phyloP scores from a whole-genome alignment of 2,888 invertebrate genomes.

The Drosophila subsilvestris region DNA sequence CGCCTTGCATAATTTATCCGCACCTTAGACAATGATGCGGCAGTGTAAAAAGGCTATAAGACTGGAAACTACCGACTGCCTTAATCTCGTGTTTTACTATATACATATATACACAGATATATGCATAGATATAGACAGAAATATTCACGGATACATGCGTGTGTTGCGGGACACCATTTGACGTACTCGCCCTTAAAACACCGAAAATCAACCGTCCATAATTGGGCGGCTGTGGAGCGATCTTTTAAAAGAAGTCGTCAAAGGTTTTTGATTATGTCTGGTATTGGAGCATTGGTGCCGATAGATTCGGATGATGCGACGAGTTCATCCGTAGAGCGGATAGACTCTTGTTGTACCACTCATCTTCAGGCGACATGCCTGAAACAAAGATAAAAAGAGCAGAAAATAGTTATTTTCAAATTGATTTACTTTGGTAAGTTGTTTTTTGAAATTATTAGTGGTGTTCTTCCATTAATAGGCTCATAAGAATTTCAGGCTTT shows the following conservation, averaged over 20 bases:
- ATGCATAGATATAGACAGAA: constrained; percentile 35
- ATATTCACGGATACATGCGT: constrained; percentile 9
- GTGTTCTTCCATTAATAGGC: no score
- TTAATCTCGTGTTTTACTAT: constrained; percentile 28
- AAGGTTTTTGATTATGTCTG: constrained; percentile 93
- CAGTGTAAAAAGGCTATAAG: no score
- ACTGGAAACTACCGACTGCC: constrained; percentile 27
- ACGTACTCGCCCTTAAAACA: constrained; percentile 67
- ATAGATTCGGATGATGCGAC: constrained; percentile 96
- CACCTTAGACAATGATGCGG: no score
- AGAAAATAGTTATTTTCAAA: background rate
- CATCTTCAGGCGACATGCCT: constrained; percentile 97
- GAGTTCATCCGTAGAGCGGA: constrained; percentile 98
- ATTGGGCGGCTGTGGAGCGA: constrained; percentile 53
- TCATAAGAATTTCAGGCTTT: no score
- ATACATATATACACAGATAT: constrained; percentile 39
- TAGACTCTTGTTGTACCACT: constrained; percentile 99
- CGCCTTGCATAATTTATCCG: no score
- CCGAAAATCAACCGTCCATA: constrained; percentile 35
- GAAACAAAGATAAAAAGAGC: constrained; percentile 40
- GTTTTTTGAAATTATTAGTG: background rate
- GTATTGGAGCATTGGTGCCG: constrained; percentile 98
- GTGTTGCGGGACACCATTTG: constrained; percentile 54
- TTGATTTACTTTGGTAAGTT: background rate
- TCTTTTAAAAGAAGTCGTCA: constrained; percentile 84